phyloP scores from a whole-genome alignment of 2,113 vertebrate species.

The Gasterosteus aculeatus region DNA sequence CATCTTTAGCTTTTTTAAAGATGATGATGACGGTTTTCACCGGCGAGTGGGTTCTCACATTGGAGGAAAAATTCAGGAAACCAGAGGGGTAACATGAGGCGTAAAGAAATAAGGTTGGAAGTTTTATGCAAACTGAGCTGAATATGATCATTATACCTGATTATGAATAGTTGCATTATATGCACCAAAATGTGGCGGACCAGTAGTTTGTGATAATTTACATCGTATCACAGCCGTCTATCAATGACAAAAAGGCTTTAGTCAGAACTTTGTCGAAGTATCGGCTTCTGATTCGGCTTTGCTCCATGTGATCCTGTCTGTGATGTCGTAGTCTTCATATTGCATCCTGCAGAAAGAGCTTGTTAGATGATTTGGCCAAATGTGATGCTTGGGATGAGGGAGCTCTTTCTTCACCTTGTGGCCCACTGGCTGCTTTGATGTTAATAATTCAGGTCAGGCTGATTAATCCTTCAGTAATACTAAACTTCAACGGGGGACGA shows the following conservation, averaged over 20 bases:
- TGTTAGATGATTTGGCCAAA: slow-evolving; percentile 18
- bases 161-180: background rate
- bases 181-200: background rate
- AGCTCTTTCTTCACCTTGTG: slow-evolving; percentile 40
- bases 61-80: slow-evolving; percentile 2
- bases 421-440: slow-evolving; percentile 24
- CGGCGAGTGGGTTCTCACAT: too few species aligned
- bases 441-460: slow-evolving; percentile 70
- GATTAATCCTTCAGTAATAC: slow-evolving; percentile 68
- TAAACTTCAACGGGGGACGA: slow-evolving; percentile 49
- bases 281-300: background rate
- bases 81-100: background rate
- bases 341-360: background rate
- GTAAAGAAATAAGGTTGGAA: background rate
- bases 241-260: slow-evolving; percentile 11
- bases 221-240: background rate
- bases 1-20: background rate
- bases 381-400: slow-evolving; percentile 35
- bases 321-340: slow-evolving; percentile 8
- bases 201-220: background rate
- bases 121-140: background rate
- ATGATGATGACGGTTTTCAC: background rate
- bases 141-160: background rate
- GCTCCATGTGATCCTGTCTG: slow-evolving; percentile 3
- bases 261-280: slow-evolving; percentile 21